Percentiles rank a stretch among this genome's conserved stretches.
Conservation (phyloP, 2,888 invertebrate genomes). For the Drosophila recens region DNA sequence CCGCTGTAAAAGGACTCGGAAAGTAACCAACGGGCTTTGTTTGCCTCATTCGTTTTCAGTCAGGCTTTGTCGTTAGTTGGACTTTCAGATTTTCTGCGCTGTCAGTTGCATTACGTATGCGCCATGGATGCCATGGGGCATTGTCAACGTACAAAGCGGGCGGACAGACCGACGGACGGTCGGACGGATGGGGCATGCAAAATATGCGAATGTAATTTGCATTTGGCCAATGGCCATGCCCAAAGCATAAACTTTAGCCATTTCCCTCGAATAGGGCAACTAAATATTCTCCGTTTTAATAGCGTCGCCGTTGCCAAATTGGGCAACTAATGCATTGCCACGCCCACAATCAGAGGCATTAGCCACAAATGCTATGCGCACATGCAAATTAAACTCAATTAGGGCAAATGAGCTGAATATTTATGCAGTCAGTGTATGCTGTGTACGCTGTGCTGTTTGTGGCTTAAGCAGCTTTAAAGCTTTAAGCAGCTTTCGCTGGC, state of each 20-base stretch:
- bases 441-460: neutral
- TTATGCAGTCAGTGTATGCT: conserved; percentile 20
- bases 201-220: conserved; percentile 68
- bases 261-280: conserved; percentile 31
- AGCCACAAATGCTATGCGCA: conserved; percentile 25
- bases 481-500: conserved; percentile 30
- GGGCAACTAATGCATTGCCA: conserved; percentile 48
- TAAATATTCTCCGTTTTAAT: conserved; percentile 32
- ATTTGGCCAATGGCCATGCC: conserved; percentile 40
- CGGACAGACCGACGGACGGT: neutral
- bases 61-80: conserved; percentile 21
- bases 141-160: conserved; percentile 22
- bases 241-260: neutral
- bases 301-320: conserved; percentile 30
- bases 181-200: conserved; percentile 20
- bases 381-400: conserved; percentile 52
- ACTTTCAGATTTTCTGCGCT: conserved; percentile 68
- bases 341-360: neutral
- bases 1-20: neutral
- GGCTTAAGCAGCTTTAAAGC: conserved; percentile 32
- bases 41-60: conserved; percentile 36
- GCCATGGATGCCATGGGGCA: conserved; percentile 32
- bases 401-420: conserved; percentile 34
- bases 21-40: conserved; percentile 19
- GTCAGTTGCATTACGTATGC: conserved; percentile 71